Conservation (phyloP, 23 tunicate species). For the Halocynthia roretzi region DNA sequence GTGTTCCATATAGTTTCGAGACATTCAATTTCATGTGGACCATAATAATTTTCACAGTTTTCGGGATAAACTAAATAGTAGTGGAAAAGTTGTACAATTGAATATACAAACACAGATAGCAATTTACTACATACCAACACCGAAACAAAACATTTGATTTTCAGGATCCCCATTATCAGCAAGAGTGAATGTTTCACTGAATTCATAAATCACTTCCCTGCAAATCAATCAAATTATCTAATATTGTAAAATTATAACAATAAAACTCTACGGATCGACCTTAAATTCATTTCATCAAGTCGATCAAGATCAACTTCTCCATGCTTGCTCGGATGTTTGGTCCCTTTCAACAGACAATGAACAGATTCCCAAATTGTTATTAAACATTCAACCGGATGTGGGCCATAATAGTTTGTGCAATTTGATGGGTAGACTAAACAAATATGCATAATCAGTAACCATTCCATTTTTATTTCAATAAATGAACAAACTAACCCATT, state of each 20-base stretch:
- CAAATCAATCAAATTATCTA: not conserved
- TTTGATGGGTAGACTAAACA: not conserved
- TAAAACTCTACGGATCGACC: not conserved
- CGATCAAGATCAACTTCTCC: not conserved
- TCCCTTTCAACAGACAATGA: too few relatives aligned
- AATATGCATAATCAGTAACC: not conserved
- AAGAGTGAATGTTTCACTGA: conserved; percentile 1
- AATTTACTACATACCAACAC: conserved; percentile 9
- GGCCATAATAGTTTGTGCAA: not conserved
- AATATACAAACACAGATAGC: not conserved
- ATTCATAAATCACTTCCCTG: not conserved
- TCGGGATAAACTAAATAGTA: conserved; percentile 8
- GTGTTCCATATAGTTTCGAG: conserved; percentile 23
- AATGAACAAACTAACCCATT: conserved; percentile 10
- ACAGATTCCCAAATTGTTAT: conserved; percentile 1
- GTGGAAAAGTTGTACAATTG: too few relatives aligned
- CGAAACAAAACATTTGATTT: conserved; percentile 27
- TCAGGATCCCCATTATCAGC: conserved; percentile 14
- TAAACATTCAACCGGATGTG: not conserved
- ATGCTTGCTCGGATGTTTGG: not conserved
- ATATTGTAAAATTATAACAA: not conserved
- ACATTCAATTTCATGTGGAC: conserved; percentile 10
- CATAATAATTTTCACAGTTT: conserved; percentile 14
- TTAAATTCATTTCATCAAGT: conserved; percentile 7
- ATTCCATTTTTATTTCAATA: too few relatives aligned